A percentile compares a stretch with the other conserved stretches of the same genome.
These are phyloP conservation scores for Theretra japonica DNA, from an alignment of 2,888 invertebrate species.

Conservation along the genomic window DNA sequence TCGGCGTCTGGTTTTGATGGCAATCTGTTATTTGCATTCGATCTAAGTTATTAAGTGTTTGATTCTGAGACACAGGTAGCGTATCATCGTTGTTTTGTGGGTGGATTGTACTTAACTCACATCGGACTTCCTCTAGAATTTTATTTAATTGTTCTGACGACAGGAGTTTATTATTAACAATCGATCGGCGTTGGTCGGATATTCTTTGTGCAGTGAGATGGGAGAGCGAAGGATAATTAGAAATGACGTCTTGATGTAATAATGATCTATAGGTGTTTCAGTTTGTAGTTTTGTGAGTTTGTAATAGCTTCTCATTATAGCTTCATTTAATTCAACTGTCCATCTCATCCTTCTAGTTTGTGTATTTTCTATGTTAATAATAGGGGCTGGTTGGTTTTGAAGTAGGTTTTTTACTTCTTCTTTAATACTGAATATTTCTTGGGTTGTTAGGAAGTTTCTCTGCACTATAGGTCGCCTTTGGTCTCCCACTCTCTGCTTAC, in stretches of 20 bases:
- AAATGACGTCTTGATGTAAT: slow-evolving; percentile 5
- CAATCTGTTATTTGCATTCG: not conserved
- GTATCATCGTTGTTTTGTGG: not conserved
- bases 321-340: not conserved
- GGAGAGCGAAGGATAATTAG: slow-evolving; percentile 7
- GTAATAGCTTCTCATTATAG: slow-evolving; percentile 8
- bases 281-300: slow-evolving; percentile 13
- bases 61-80: not conserved
- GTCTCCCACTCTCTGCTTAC: not conserved
- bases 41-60: not conserved
- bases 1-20: not conserved
- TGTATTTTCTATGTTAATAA: not conserved
- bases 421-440: slow-evolving; percentile 1
- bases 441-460: not conserved
- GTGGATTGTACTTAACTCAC: not conserved
- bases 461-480: not conserved
- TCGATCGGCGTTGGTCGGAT: not conserved
- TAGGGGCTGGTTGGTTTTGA: not conserved
- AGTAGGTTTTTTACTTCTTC: not conserved
- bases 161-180: not conserved
- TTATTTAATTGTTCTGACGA: not conserved
- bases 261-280: slow-evolving; percentile 4
- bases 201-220: slow-evolving; percentile 13
- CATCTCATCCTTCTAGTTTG: not conserved
- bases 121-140: not conserved